These are phyloP conservation scores for Hiodon tergisus DNA, from an alignment of 2,113 vertebrate species.

Conservation along the genomic window DNA sequence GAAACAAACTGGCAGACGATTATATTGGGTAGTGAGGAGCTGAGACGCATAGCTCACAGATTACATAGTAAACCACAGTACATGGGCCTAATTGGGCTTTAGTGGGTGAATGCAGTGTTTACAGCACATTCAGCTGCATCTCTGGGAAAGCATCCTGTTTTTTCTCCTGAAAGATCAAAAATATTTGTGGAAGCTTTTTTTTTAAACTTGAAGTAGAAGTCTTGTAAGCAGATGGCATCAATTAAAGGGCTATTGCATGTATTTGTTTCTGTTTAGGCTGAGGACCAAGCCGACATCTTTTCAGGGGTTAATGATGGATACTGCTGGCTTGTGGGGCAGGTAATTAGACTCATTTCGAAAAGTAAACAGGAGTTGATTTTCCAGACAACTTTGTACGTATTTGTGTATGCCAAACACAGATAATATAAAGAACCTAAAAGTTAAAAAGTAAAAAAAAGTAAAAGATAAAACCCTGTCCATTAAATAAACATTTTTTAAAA, in stretches of 20 bases:
- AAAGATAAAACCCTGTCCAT: too few species aligned
- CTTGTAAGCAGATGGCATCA: slow-evolving; percentile 61
- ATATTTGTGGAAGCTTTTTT: slow-evolving; percentile 56
- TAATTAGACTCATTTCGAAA: not conserved
- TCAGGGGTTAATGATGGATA: not conserved
- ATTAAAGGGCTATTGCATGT: slow-evolving; percentile 46
- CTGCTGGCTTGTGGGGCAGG: not conserved
- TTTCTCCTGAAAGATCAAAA: slow-evolving; percentile 39
- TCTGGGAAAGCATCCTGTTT: slow-evolving; percentile 65
- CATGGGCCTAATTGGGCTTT: slow-evolving; percentile 83
- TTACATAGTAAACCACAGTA: slow-evolving; percentile 86
- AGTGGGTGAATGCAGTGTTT: slow-evolving; percentile 76
- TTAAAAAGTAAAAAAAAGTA: too few species aligned
- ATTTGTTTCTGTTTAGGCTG: slow-evolving; percentile 41
- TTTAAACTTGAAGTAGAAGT: slow-evolving; percentile 43
- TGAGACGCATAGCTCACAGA: slow-evolving; percentile 62
- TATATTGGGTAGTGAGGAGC: slow-evolving; percentile 75
- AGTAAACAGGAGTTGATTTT: slow-evolving; percentile 1
- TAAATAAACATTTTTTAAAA: too few species aligned
- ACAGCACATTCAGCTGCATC: slow-evolving; percentile 65
- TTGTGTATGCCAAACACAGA: too few species aligned
- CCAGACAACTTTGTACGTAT: not conserved
- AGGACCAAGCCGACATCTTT: slow-evolving; percentile 35
- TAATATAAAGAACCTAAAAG: too few species aligned
- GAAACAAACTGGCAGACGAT: slow-evolving; percentile 68